Conservation (phyloP, 2,113 vertebrate genomes). For the Entomyzon cyanotis region DNA sequence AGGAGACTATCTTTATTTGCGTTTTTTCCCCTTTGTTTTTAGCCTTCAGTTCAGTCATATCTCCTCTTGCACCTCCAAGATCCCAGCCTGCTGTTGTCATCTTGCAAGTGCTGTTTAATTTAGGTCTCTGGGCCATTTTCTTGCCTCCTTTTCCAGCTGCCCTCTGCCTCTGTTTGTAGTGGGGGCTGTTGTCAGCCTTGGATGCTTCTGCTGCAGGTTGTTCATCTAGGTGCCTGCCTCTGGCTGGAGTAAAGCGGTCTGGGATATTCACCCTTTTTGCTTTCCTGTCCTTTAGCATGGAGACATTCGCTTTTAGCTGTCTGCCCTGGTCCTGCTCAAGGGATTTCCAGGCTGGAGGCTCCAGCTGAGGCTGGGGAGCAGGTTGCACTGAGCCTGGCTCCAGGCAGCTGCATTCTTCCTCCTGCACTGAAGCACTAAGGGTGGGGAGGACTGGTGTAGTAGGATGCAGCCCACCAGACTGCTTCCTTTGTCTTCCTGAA, state of each 20-base stretch:
- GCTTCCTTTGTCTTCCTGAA: background rate
- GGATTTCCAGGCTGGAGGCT: background rate
- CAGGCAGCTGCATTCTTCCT: background rate
- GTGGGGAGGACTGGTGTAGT: background rate
- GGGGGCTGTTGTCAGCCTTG: background rate
- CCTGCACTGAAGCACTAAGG: background rate
- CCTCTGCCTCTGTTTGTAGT: background rate
- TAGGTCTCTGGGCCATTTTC: background rate
- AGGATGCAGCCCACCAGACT: background rate
- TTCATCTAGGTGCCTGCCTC: background rate
- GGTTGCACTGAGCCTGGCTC: background rate
- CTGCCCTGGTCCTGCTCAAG: background rate
- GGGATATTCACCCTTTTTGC: background rate
- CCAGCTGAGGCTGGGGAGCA: background rate
- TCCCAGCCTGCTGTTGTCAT: background rate
- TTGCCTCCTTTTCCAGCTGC: background rate
- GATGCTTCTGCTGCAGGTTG: background rate
- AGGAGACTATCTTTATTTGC: background rate
- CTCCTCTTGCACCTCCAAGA: background rate
- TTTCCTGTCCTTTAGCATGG: background rate
- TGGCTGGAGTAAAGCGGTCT: background rate
- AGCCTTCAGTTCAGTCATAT: background rate
- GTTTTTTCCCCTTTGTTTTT: background rate
- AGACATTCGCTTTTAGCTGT: background rate
- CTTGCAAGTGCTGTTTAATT: background rate